These are phyloP conservation scores for Orestias chungarensis DNA, from an alignment of 2,797 vertebrate species.

Conservation along the genomic window DNA sequence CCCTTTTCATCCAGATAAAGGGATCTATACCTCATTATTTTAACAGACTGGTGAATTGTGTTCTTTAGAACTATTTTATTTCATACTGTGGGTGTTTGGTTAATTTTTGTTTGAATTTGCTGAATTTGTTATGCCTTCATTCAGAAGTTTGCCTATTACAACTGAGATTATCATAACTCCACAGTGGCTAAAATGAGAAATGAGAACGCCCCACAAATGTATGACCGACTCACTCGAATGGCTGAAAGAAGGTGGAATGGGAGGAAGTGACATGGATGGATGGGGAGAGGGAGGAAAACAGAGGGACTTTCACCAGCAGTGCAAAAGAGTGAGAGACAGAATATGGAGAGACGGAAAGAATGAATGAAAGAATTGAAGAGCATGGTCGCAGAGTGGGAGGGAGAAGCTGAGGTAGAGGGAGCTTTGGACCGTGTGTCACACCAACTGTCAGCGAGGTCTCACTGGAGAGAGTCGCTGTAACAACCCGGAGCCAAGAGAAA, in stretches of 20 bases:
- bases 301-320: neutral
- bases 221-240: neutral
- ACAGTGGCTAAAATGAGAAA: no score
- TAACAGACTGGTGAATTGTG: neutral
- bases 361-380: slow-evolving; percentile 7
- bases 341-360: slow-evolving; percentile 2
- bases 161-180: neutral
- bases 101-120: neutral
- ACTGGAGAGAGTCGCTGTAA: slow-evolving; percentile 45
- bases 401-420: slow-evolving; percentile 13
- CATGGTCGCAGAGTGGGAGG: slow-evolving; percentile 28
- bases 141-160: neutral
- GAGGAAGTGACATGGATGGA: neutral
- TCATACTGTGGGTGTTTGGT: neutral
- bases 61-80: neutral
- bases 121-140: neutral
- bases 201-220: neutral
- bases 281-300: neutral
- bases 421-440: slow-evolving; percentile 62
- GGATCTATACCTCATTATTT: neutral
- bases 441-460: slow-evolving; percentile 57
- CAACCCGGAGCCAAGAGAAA: slow-evolving; percentile 16
- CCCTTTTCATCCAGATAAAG: neutral
- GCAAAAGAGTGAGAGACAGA: slow-evolving; percentile 1
- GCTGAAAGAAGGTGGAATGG: neutral